These are phyloP conservation scores for Stictocephala bisonia DNA, from an alignment of 2,888 invertebrate species.

Conservation along the genomic window DNA sequence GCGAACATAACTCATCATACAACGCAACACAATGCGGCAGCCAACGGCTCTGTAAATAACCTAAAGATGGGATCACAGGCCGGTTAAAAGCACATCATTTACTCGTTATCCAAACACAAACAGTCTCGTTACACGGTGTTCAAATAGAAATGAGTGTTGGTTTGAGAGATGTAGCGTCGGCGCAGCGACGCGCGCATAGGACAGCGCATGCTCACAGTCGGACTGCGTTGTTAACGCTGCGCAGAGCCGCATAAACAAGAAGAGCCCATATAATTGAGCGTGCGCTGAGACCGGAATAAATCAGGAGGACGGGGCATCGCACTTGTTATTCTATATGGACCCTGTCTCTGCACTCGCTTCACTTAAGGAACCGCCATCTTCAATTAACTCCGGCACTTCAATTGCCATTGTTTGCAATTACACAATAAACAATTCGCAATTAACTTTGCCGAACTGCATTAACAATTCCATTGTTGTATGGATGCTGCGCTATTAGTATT, in stretches of 20 bases:
- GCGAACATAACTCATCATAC: not conserved
- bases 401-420: slow-evolving; percentile 39
- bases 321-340: slow-evolving; percentile 10
- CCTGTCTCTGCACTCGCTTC: not conserved
- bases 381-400: slow-evolving; percentile 5
- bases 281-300: not conserved
- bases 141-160: slow-evolving; percentile 5
- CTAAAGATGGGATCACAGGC: slow-evolving; percentile 9
- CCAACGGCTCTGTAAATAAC: too few species aligned
- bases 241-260: slow-evolving; percentile 25
- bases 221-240: slow-evolving; percentile 18
- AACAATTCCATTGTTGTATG: slow-evolving; percentile 36
- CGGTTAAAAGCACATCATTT: slow-evolving; percentile 31
- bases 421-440: slow-evolving; percentile 42
- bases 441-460: slow-evolving; percentile 35
- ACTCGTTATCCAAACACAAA: slow-evolving; percentile 38
- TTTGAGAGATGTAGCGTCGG: too few species aligned
- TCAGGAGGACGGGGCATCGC: slow-evolving; percentile 4
- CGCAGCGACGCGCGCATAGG: too few species aligned
- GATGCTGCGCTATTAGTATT: slow-evolving; percentile 28
- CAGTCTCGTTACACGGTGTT: slow-evolving; percentile 15
- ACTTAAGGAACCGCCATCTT: slow-evolving; percentile 3
- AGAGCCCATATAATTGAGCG: slow-evolving; percentile 11
- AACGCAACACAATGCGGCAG: not conserved
- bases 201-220: too few species aligned